A percentile compares a stretch with the other conserved stretches of the same genome.
These are phyloP conservation scores for Branchinecta lindahli DNA, from an alignment of 1,140 invertebrate genomes.

Conservation along the genomic window DNA sequence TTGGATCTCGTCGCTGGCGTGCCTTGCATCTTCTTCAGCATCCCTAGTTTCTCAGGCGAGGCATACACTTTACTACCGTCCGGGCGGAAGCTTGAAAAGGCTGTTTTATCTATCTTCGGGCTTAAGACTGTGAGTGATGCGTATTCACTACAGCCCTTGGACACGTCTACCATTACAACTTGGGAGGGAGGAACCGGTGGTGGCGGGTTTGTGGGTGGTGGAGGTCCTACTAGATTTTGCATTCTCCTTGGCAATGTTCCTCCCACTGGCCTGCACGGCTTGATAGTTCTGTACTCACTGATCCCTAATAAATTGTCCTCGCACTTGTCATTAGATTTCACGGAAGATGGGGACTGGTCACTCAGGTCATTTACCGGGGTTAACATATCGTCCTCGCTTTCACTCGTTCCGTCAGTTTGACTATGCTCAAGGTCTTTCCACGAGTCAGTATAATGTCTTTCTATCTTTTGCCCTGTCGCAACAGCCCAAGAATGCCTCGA, in stretches of 20 bases:
- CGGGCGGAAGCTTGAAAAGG: slow-evolving; percentile 66
- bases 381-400: not conserved
- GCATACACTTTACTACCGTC: slow-evolving; percentile 73
- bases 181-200: slow-evolving; percentile 35
- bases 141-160: slow-evolving; percentile 30
- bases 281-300: slow-evolving; percentile 25
- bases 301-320: slow-evolving; percentile 21
- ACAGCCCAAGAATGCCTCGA: slow-evolving; percentile 29
- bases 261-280: slow-evolving; percentile 24
- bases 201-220: slow-evolving; percentile 24
- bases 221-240: slow-evolving; percentile 3
- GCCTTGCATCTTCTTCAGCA: slow-evolving; percentile 16
- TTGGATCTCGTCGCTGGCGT: slow-evolving; percentile 29
- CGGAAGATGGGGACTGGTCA: slow-evolving; percentile 3
- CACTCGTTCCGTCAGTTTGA: not conserved
- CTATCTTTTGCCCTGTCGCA: not conserved
- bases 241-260: slow-evolving; percentile 7
- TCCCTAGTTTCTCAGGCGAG: slow-evolving; percentile 51
- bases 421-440: slow-evolving; percentile 25
- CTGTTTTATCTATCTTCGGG: slow-evolving; percentile 17
- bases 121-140: slow-evolving; percentile 24
- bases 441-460: slow-evolving; percentile 31
- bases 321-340: slow-evolving; percentile 12
- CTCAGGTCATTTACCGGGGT: slow-evolving; percentile 11
- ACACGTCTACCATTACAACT: slow-evolving; percentile 52